Conservation (phyloP, 2,113 vertebrate species). For the Lepus americanus region DNA sequence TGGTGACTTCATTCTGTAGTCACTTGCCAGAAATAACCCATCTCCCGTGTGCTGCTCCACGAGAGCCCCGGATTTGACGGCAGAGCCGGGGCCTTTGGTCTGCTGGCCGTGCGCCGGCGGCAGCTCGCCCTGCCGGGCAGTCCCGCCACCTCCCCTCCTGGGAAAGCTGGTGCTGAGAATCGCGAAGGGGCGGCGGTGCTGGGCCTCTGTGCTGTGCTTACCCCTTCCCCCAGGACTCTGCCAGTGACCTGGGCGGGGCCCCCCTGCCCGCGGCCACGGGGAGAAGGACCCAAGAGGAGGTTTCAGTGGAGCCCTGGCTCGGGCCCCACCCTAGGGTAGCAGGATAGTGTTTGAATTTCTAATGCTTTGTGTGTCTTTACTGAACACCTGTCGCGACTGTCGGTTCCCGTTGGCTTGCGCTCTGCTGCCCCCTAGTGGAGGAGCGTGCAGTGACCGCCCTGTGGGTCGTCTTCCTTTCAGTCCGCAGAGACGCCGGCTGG, state of each 20-base stretch:
- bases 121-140: too few species aligned
- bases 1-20: not conserved
- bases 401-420: not conserved
- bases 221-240: too few species aligned
- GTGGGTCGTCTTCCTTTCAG: not conserved
- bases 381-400: too few species aligned
- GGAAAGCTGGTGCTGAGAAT: not conserved
- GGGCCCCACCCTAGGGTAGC: too few species aligned
- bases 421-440: not conserved
- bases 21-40: not conserved
- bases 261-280: too few species aligned
- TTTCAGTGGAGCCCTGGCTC: too few species aligned
- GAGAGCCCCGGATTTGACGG: not conserved
- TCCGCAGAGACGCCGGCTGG: not conserved
- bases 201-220: not conserved
- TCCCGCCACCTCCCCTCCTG: not conserved
- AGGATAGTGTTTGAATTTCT: too few species aligned
- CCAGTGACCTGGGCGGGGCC: too few species aligned
- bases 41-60: not conserved
- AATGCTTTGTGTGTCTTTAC: not conserved
- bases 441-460: not conserved
- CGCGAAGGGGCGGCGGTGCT: fast-evolving
- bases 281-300: too few species aligned
- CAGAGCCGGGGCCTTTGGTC: not conserved
- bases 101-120: not conserved